phyloP scores from a whole-genome alignment of 2,113 vertebrate species.

The Scopus umbretta region DNA sequence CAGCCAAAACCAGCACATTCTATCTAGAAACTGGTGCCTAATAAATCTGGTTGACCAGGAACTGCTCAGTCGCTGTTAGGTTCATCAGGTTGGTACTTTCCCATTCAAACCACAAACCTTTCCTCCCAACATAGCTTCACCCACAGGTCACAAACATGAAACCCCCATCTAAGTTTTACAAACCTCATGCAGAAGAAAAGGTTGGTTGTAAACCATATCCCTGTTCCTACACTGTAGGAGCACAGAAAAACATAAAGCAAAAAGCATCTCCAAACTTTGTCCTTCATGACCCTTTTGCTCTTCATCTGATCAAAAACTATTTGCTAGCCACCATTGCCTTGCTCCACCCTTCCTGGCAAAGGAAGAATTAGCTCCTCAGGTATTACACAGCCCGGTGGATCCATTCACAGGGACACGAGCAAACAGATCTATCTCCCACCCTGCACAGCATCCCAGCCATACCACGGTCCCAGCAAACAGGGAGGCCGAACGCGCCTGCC shows the following conservation, averaged over 20 bases:
- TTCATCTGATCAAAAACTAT: not conserved
- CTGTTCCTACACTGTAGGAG: not conserved
- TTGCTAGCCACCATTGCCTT: not conserved
- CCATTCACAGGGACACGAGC: not conserved
- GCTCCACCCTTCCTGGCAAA: not conserved
- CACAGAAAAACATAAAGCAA: not conserved
- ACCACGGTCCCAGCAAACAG: not conserved
- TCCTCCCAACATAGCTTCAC: not conserved
- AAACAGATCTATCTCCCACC: not conserved
- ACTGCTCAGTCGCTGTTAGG: not conserved
- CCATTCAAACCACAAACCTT: not conserved
- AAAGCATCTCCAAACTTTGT: not conserved
- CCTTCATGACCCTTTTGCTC: not conserved
- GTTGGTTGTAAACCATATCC: not conserved
- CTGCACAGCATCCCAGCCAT: not conserved
- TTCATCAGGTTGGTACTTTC: not conserved
- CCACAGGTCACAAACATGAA: not conserved
- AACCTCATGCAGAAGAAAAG: not conserved
- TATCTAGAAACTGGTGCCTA: not conserved
- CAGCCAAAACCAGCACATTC: not conserved
- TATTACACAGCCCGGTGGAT: fast-evolving
- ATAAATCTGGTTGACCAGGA: not conserved
- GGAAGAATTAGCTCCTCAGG: not conserved
- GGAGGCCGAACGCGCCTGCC: not conserved
- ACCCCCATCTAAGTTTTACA: not conserved